Conservation (phyloP, 2,888 invertebrate genomes). For the Campopleginae sp. region DNA sequence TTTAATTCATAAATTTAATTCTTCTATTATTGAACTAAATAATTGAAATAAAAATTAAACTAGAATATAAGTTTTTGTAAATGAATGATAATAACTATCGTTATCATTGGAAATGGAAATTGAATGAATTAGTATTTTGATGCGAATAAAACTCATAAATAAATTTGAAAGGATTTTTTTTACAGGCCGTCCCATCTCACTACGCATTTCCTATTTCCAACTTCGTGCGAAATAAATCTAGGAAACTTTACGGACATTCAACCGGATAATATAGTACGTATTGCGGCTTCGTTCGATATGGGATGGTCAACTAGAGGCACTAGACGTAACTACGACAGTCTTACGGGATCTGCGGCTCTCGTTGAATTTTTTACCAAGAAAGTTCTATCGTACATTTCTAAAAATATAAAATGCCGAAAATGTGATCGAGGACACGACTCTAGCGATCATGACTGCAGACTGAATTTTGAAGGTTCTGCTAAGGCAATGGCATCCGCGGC, state of each 20-base stretch:
- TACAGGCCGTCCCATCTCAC: conserved; percentile 22
- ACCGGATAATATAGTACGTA: no score
- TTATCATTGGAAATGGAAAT: no score
- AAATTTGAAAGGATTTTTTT: conserved; percentile 11
- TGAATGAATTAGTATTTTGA: no score
- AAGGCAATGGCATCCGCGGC: no score
- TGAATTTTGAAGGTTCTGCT: no score
- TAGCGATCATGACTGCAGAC: conserved; percentile 11
- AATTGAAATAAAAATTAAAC: no score
- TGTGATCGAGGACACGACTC: conserved; percentile 31
- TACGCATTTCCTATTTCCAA: conserved; percentile 32
- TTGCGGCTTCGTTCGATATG: conserved; percentile 25
- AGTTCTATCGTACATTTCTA: neutral
- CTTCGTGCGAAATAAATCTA: conserved; percentile 23
- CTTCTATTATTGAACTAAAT: no score
- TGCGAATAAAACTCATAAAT: no score
- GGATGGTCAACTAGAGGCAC: conserved; percentile 30
- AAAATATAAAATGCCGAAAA: conserved; percentile 38
- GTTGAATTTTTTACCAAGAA: conserved; percentile 28
- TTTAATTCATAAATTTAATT: no score
- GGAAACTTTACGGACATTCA: neutral
- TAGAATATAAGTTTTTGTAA: no score
- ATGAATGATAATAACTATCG: no score
- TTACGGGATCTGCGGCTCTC: conserved; percentile 21
- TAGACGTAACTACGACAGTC: conserved; percentile 34